Evolutionary conservation across 1,140 invertebrate genomes (phyloP), one percentile per base, ranked within the genome.

Genomic region (Monomorium pharaonis): DNA sequence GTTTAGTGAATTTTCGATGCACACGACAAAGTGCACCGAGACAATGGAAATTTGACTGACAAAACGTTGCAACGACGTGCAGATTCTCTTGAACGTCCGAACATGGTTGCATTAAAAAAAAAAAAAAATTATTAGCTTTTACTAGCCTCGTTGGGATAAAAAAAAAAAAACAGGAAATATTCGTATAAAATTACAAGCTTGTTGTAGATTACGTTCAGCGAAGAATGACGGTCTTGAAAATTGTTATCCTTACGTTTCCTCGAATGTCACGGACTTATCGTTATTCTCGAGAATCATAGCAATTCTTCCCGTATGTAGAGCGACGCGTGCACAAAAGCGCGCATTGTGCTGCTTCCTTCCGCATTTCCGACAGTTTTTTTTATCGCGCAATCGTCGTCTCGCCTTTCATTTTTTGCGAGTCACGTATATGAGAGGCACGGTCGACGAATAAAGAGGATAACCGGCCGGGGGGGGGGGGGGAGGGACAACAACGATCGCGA

Each of bases 401-500:
- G 37, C n/a, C 37, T 54, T 84, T 83, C 60, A 60, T 54, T 85
- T n/a, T 69, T 88, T 77, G 74, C 88, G 70, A 58, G 63, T 89
- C 84, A 49, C 54, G 88, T 86, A 86, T 51, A 86, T 51, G 70
- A 56, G 70, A 85, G 42, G 42, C 62, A 63, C 58, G 4, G 81
- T 54, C 70, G 51, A 33, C 60, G 84, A 84, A 84, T 76, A 85
- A 86, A 88, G 87, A 78, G 58, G 63, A 62, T 65, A 37, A 42
- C 70, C 75, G 75, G 42, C 60, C 62, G 30, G 85, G 33, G 74
- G 80, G 27, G 86, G 27, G 77, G n/a, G n/a, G n/a, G n/a, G n/a
- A n/a, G n/a, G n/a, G 72, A 88, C 86, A 75, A 78, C 76, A 70
- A 88, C 77, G 47, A 51, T n/a, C 42, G 78, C 47, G 87, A 77